phyloP scores from a whole-genome alignment of 2,888 invertebrate species.

The Erannis defoliaria region DNA sequence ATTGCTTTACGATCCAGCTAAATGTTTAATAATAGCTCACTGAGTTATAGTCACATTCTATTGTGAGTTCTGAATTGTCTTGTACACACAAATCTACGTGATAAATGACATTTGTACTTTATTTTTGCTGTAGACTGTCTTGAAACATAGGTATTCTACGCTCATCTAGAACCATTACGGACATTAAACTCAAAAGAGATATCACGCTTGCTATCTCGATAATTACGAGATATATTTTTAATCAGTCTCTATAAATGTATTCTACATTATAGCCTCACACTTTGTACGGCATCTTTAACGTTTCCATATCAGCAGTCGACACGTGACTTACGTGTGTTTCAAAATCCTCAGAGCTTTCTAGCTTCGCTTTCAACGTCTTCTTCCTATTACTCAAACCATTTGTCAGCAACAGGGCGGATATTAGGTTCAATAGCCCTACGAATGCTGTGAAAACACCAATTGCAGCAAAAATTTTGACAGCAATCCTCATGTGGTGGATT shows the following conservation, averaged over 20 bases:
- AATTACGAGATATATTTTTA: too few relatives aligned
- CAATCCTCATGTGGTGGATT: neutral
- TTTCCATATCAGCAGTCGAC: neutral
- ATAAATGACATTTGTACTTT: too few relatives aligned
- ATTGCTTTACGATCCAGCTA: too few relatives aligned
- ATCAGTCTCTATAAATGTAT: neutral
- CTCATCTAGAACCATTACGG: too few relatives aligned
- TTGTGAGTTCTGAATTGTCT: too few relatives aligned
- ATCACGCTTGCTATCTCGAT: too few relatives aligned
- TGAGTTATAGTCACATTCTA: too few relatives aligned
- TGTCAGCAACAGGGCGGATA: neutral
- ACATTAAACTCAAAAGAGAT: too few relatives aligned
- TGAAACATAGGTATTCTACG: too few relatives aligned
- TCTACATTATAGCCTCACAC: neutral
- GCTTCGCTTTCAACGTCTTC: neutral
- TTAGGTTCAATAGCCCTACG: neutral
- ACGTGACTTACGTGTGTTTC: conserved; percentile 1
- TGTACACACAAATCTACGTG: too few relatives aligned
- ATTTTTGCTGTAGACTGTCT: too few relatives aligned
- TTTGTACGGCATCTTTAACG: conserved; percentile 1
- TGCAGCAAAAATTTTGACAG: neutral
- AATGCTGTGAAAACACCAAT: neutral
- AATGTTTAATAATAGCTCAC: too few relatives aligned
- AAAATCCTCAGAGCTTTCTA: neutral
- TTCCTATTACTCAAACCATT: conserved; percentile 1